Evolutionary conservation across 2,113 vertebrate species (phyloP).

Genomic region (Corythornis madagascariensis): DNA sequence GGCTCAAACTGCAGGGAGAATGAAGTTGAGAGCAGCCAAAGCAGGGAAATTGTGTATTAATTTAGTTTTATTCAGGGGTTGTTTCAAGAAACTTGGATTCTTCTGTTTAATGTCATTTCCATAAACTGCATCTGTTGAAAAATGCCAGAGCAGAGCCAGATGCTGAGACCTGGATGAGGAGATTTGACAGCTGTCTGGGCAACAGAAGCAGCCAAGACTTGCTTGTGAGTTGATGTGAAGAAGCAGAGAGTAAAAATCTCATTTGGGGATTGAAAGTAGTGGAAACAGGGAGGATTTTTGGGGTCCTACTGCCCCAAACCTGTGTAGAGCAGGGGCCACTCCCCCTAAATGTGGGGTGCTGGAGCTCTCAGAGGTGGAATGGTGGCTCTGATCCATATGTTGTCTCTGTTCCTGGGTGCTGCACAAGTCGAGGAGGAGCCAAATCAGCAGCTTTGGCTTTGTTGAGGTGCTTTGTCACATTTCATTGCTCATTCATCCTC

Average conservation of each 20-base stretch:
- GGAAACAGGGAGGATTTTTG: background rate
- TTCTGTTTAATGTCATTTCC: background rate
- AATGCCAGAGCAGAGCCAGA: background rate
- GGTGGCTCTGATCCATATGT: background rate
- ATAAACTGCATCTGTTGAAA: background rate
- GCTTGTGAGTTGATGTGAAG: background rate
- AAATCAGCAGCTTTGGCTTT: background rate
- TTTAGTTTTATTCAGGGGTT: background rate
- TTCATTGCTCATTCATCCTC: background rate
- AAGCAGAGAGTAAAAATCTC: background rate
- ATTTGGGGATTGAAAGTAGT: background rate
- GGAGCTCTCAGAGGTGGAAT: background rate
- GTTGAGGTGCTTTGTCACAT: background rate
- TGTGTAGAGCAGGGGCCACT: accelerated
- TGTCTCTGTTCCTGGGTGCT: background rate
- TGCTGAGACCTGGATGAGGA: background rate
- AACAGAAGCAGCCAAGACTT: background rate
- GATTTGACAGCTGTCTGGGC: background rate
- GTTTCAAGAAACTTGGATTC: background rate
- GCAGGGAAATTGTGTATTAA: background rate
- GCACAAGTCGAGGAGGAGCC: background rate
- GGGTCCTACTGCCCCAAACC: accelerated
- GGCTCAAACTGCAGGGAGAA: background rate
- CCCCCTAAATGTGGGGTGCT: background rate
- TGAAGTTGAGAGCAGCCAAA: background rate